phyloP scores from a whole-genome alignment of 2,113 vertebrate genomes.

The Labeo rohita region DNA sequence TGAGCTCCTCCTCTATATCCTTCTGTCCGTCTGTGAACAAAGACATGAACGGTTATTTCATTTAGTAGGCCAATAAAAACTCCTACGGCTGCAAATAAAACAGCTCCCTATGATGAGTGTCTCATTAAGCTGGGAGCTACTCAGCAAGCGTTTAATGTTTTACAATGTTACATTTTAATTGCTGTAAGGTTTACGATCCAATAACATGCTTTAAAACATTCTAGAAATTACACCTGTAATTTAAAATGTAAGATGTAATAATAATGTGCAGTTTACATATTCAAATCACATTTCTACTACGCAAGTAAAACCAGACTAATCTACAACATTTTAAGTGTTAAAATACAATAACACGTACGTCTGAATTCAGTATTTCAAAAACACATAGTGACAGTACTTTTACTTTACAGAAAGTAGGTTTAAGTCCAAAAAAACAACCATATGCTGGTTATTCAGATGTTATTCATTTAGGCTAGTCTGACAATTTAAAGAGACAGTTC shows the following conservation, averaged over 20 bases:
- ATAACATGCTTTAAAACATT: neutral
- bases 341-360: neutral
- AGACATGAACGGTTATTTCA: constrained; percentile 13
- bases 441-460: neutral
- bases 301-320: neutral
- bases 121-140: neutral
- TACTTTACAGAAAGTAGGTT: neutral
- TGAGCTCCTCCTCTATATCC: constrained; percentile 97
- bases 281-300: neutral
- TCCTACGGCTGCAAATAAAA: neutral
- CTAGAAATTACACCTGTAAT: neutral
- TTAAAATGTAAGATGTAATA: neutral
- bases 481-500: neutral
- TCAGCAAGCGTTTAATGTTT: neutral
- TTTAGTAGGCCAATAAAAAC: constrained; percentile 8
- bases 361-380: neutral
- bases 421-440: neutral
- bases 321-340: neutral
- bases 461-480: neutral
- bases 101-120: neutral
- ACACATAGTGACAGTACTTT: neutral
- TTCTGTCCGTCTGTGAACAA: constrained; percentile 90
- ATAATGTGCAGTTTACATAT: too few relatives aligned
- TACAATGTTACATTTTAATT: neutral
- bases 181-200: neutral